Base-by-base conservation (phyloP, 2,797 vertebrate genomes). In the Mionectes olivaceus region DNA sequence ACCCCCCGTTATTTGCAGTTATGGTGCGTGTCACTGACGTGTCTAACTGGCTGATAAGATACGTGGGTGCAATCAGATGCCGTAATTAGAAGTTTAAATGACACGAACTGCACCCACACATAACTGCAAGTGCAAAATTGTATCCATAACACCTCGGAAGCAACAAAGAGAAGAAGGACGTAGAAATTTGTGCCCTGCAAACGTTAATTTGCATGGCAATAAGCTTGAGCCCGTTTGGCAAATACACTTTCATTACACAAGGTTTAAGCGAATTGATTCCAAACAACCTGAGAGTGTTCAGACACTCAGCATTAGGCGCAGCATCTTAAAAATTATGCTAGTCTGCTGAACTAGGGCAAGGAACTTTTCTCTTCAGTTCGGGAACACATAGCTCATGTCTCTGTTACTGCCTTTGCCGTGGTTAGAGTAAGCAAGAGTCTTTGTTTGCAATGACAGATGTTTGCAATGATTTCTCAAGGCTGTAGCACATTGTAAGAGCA, bases 31-130 rank as follows among this genome's bases (percentile, higher is more conserved):
- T 89, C 94, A 80, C 17, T 95, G 95, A 95, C 86, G 75, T 94
- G 93, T 87, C 94, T 96, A 93, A 96, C 92, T 92, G 82, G 90
- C 78, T 95, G 96, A 92, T 95, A 95, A 95, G 94, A 95, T 80
- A 50, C 30, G 93, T 97, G 95, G 96, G 96, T 61, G 93, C 78
- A 77, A 96, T 94, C 96, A 95, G 92, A 96, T 92, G 92, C 94
- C 2, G 30, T 94, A 97, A 97, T 96, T 97, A 93, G 93, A 95
- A 96, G 96, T 95, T 93, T 95, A 95, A 94, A 91, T 95, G 95
- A 97, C 93, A 95, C 64, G 83, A 96, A 97, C 94, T 95, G 92
- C 90, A 92, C 95, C 96, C 94, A 97, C 95, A 95, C 95, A 57
- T 67, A 95, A 92, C 89, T 87, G 71, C 79, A 89, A 94, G 93